phyloP scores from a whole-genome alignment of 2,113 vertebrate genomes.

The Xenopus borealis region DNA sequence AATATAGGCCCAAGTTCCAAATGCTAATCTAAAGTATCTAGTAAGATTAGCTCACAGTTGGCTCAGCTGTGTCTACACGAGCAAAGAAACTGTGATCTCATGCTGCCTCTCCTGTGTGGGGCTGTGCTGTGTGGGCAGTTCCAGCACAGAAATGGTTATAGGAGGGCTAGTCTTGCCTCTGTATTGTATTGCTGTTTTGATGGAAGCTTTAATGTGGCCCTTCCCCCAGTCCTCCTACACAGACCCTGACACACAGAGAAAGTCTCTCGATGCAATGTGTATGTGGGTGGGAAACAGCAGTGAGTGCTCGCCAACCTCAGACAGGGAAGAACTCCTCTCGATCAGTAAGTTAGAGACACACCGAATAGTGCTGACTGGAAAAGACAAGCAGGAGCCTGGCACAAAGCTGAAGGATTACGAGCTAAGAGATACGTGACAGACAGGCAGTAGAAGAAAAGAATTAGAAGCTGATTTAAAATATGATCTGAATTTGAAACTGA shows the following conservation, averaged over 20 bases:
- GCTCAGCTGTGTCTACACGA: too few relatives aligned
- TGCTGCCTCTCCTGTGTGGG: background rate
- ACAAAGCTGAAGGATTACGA: background rate
- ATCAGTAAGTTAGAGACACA: constrained; percentile 1
- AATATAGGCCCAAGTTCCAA: too few relatives aligned
- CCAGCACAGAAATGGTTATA: constrained; percentile 5
- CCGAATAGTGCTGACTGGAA: too few relatives aligned
- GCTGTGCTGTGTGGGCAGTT: background rate
- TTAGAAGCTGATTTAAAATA: background rate
- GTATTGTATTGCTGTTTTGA: constrained; percentile 30
- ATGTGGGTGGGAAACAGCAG: constrained; percentile 45
- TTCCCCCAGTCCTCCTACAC: constrained; percentile 54
- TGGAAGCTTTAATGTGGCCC: constrained; percentile 43
- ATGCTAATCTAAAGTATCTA: too few relatives aligned
- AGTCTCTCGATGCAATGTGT: constrained; percentile 51
- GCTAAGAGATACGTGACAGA: background rate
- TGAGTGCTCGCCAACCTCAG: constrained; percentile 28
- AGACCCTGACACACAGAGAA: constrained; percentile 48
- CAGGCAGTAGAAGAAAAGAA: background rate
- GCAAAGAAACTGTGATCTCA: background rate
- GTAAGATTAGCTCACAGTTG: too few relatives aligned
- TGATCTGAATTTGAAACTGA: too few relatives aligned
- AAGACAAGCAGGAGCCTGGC: constrained; percentile 2
- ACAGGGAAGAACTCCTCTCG: constrained; percentile 18
- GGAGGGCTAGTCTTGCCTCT: constrained; percentile 6